Evolutionary conservation across 2,113 vertebrate species (phyloP), one percentile per base, ranked within the genome.

Genomic region (Alethe castanea): DNA sequence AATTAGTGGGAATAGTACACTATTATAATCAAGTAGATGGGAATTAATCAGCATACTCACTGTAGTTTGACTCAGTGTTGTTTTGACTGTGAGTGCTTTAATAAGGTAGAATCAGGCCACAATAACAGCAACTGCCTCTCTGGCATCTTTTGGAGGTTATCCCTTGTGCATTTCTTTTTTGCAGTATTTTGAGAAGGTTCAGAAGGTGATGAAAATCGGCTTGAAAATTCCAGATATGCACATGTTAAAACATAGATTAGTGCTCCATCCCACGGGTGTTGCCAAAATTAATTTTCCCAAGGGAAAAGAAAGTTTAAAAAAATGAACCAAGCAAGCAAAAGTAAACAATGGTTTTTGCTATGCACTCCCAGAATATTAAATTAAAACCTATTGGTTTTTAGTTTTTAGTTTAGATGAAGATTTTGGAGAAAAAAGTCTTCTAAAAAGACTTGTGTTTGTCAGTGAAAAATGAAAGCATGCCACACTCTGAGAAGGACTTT

Each of bases 201-300:
- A 88, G 36, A 80, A 72, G 65, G 28, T 54, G 92, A 66, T 64
- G 42, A 80, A 90, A 92, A 94, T 40, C 17, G 26, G 23, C 60
- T 96, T n/a, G 5, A 81, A 93, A 87, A 92, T 92, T 96, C 76
- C 78, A 87, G 74, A 77, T 69, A 70, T 5, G 8, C 36, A 82
- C 59, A 42, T 90, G 44, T 87, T 82, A 81, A 86, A 94, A 57
- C 61, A 81, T 38, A 86, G 22, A 61, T 96, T 76, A 88, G 61
- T 61, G 53, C 33, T 93, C 62, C 45, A 35, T 72, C 48, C 76
- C 84, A 78, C 36, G 80, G 36, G 40, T 38, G 45, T 42, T 94
- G 22, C 82, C 83, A 88, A 92, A 92, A 94, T 93, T 86, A 69
- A 73, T 82, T 60, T 74, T 33, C 33, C 54, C 33, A 20, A 69